phyloP scores from a whole-genome alignment of 2,888 invertebrate genomes.

The Amblyjoppa fuscipennis region DNA sequence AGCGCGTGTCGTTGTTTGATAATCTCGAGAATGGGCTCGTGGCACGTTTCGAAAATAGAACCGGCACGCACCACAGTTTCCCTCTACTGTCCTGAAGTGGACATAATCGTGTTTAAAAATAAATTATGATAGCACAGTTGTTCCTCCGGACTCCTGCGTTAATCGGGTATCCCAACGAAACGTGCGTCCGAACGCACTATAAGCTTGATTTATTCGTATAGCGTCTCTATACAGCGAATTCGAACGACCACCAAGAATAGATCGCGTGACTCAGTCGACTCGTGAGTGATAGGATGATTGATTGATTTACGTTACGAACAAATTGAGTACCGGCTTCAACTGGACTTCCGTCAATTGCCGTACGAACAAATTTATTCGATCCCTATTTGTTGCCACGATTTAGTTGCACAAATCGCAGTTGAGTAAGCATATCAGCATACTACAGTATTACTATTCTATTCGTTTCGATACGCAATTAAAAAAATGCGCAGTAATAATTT shows the following conservation, averaged over 20 bases:
- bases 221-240: constrained; percentile 15
- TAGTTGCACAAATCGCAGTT: background rate
- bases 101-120: constrained; percentile 70
- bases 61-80: constrained; percentile 53
- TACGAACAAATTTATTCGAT: constrained; percentile 5
- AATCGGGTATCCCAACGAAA: background rate
- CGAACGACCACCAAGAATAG: constrained; percentile 56
- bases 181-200: constrained; percentile 19
- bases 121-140: constrained; percentile 37
- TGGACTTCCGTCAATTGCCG: constrained; percentile 37
- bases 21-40: constrained; percentile 72
- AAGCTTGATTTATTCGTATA: constrained; percentile 53
- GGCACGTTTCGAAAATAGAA: constrained; percentile 69
- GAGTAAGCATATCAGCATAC: background rate
- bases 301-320: constrained; percentile 56
- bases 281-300: constrained; percentile 52
- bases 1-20: constrained; percentile 55
- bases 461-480: background rate
- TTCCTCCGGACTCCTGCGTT: background rate
- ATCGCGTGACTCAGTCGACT: constrained; percentile 58
- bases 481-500: no score
- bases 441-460: background rate
- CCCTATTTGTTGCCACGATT: background rate
- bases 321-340: constrained; percentile 46
- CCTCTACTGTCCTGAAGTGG: constrained; percentile 61